Percentiles rank a stretch among this genome's conserved stretches.
Evolutionary conservation across 92 coral and sea anemone genomes (phyloP).

Genomic region (Micromussa lordhowensis): DNA sequence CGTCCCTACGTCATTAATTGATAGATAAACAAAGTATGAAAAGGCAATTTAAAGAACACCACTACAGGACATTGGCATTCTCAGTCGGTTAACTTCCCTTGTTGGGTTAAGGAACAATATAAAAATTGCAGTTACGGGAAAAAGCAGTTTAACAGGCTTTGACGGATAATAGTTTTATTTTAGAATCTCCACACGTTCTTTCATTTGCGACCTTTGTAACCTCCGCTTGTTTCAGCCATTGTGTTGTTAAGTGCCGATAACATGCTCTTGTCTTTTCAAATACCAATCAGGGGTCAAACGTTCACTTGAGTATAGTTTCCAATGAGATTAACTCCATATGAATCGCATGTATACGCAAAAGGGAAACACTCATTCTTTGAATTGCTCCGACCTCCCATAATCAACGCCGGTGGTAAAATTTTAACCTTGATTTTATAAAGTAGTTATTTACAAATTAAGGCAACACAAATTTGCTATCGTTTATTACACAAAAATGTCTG

Average conservation of each 20-base stretch:
- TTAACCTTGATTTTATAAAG: too few relatives aligned
- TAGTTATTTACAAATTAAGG: not conserved
- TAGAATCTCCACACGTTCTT: not conserved
- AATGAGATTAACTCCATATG: not conserved
- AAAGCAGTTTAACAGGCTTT: not conserved
- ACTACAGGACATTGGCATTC: not conserved
- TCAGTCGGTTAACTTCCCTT: not conserved
- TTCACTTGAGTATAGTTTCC: not conserved
- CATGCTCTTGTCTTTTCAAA: not conserved
- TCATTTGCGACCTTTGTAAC: constrained; percentile 5
- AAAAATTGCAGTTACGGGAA: not conserved
- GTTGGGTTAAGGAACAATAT: not conserved
- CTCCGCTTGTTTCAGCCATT: not conserved
- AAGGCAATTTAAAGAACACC: not conserved
- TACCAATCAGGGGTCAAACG: not conserved
- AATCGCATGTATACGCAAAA: not conserved
- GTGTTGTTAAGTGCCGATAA: not conserved
- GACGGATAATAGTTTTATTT: not conserved
- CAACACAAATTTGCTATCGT: not conserved
- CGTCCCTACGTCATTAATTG: not conserved
- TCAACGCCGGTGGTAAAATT: too few relatives aligned
- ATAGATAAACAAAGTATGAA: not conserved
- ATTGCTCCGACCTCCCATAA: not conserved
- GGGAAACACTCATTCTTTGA: not conserved
- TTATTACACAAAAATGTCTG: not conserved